Conservation (phyloP, 2,797 vertebrate species). For the Sparidentex hasta region DNA sequence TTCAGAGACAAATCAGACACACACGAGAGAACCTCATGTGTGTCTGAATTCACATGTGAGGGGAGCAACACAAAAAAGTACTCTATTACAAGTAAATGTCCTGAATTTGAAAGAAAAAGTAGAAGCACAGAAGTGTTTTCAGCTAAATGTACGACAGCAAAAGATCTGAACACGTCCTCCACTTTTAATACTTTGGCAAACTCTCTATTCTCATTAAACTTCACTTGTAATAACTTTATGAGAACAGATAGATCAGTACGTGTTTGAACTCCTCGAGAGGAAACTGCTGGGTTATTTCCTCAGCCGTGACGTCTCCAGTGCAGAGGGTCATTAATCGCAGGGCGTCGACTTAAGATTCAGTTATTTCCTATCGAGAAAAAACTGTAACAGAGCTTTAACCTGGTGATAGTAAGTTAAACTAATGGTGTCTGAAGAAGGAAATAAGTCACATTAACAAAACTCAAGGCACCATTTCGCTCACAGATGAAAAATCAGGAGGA, state of each 20-base stretch:
- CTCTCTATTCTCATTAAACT: neutral
- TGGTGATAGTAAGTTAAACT: neutral
- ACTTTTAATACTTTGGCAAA: neutral
- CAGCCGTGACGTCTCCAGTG: slow-evolving; percentile 1
- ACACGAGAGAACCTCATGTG: no score
- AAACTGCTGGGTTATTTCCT: slow-evolving; percentile 51
- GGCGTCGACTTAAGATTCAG: slow-evolving; percentile 6
- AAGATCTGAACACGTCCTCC: no score
- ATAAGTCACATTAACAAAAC: neutral
- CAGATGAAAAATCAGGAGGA: no score
- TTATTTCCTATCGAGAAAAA: neutral
- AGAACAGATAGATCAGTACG: neutral
- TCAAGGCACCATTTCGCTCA: neutral
- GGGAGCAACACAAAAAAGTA: no score
- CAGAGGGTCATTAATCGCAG: neutral
- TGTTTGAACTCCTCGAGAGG: neutral
- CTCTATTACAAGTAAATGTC: no score
- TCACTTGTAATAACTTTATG: neutral
- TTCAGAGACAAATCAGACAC: no score
- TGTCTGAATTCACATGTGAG: no score
- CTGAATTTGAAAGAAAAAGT: no score
- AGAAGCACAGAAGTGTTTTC: no score
- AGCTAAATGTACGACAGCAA: no score
- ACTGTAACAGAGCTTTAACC: neutral
- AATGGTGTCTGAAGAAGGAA: neutral